Conservation (phyloP, 2,888 invertebrate genomes). For the Magallana nippona region DNA sequence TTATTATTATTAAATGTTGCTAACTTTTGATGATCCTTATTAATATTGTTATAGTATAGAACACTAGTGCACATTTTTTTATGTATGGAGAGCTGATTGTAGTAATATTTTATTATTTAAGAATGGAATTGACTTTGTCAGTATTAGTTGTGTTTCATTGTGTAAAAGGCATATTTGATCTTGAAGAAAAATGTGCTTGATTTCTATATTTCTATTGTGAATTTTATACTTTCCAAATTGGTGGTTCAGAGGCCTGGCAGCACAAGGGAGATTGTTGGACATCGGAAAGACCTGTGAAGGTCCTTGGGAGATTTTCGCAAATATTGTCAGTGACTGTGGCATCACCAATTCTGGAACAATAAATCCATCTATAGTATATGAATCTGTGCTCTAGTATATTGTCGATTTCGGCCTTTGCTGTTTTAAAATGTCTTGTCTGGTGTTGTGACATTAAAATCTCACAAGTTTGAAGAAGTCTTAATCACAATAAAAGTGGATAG, state of each 20-base stretch:
- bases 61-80: conserved; percentile 33
- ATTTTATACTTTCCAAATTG: conserved; percentile 14
- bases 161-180: conserved; percentile 30
- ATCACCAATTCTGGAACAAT: conserved; percentile 33
- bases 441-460: conserved; percentile 45
- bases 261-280: background rate
- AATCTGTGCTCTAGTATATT: conserved; percentile 30
- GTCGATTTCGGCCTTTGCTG: conserved; percentile 24
- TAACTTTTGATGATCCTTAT: conserved; percentile 33
- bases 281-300: background rate
- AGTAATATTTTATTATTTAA: conserved; percentile 33
- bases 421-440: conserved; percentile 42
- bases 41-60: conserved; percentile 33
- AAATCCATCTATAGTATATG: conserved; percentile 27
- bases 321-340: conserved; percentile 19
- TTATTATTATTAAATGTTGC: conserved; percentile 34
- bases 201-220: conserved; percentile 38
- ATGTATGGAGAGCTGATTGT: conserved; percentile 32
- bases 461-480: conserved; percentile 37
- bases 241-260: conserved; percentile 3
- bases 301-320: background rate
- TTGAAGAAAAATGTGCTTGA: conserved; percentile 23
- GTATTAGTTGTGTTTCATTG: conserved; percentile 36
- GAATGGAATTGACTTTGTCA: conserved; percentile 32
- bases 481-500: conserved; percentile 38